Base-by-base conservation (phyloP, 2,888 invertebrate species). In the Celastrina argiolus region DNA sequence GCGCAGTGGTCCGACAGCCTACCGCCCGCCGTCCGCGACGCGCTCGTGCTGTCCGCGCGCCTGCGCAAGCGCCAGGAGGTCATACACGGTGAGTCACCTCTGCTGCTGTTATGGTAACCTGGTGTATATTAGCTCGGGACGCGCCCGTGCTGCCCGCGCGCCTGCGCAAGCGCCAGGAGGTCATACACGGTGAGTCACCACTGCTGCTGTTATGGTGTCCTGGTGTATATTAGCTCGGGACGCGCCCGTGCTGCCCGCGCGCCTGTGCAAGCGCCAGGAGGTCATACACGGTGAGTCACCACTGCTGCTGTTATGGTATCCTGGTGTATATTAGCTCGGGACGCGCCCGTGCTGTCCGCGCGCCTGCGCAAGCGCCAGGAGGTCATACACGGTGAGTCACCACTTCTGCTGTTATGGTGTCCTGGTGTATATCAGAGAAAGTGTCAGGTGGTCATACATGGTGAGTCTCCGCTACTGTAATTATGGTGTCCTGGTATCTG, bases 61-160 rank as follows among this genome's bases (percentile, higher is more conserved):
- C 79, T 85, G 26, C 74, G 91, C 74, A 92, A 92, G 69, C 81
- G 91, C 0, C 92, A 92, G 77, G 92, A 92, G 71, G 85, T 91
- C 64, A 92, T 92, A 72, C 92, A 92, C 67, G 92, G 92, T 92
- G 12, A 76, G 70, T 16, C 1, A 45, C 2, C 18, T 8, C 10
- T 45, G 45, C 1, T 18, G 4, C 10, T 10, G 10, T 45, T 18
- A 45, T 45, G 45, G 3, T 2, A 10, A 7, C 10, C 10, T 42
- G 7, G 42, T 42, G n/a, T n/a, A 41, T 41, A 2, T 14, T 12
- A 3, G 92, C 91, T 91, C 12, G n/a, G n/a, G n/a, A n/a, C n/a
- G n/a, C n/a, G n/a, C n/a, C n/a, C n/a, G n/a, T n/a, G n/a, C n/a
- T n/a, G n/a, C n/a, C n/a, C n/a, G n/a, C n/a, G n/a, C n/a, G n/a